These are phyloP conservation scores for Plagodis dolabraria DNA, from an alignment of 2,888 invertebrate genomes.

Conservation along the genomic window DNA sequence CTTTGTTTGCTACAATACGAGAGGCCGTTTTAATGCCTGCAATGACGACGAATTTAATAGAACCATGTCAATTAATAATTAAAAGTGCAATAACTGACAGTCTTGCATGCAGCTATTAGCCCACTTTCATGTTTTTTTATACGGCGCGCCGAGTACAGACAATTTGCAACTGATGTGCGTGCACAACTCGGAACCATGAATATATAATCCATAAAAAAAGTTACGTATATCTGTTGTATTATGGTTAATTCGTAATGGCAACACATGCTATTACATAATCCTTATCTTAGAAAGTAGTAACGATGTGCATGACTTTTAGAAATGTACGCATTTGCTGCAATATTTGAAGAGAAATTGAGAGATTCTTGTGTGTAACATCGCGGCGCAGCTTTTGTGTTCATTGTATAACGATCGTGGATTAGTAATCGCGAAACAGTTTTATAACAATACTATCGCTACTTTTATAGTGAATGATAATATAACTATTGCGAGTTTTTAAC, in stretches of 20 bases:
- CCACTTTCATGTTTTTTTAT: slow-evolving; percentile 20
- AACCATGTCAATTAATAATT: slow-evolving; percentile 13
- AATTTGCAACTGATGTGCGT: slow-evolving; percentile 23
- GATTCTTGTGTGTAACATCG: slow-evolving; percentile 3
- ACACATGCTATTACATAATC: slow-evolving; percentile 31
- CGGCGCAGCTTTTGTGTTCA: slow-evolving; percentile 7
- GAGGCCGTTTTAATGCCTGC: slow-evolving; percentile 10
- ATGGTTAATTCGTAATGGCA: slow-evolving; percentile 27
- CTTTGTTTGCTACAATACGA: slow-evolving; percentile 14
- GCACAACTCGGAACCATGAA: slow-evolving; percentile 24
- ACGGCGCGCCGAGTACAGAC: slow-evolving; percentile 7
- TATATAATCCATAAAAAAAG: slow-evolving; percentile 22
- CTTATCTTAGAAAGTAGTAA: slow-evolving; percentile 29
- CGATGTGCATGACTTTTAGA: slow-evolving; percentile 27
- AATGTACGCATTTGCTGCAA: slow-evolving; percentile 10
- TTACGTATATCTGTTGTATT: slow-evolving; percentile 27
- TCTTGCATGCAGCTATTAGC: slow-evolving; percentile 11
- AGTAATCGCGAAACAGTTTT: slow-evolving; percentile 3
- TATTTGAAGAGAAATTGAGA: slow-evolving; percentile 16
- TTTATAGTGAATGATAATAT: slow-evolving; percentile 13
- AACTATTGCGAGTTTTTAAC: slow-evolving; percentile 21
- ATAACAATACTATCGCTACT: slow-evolving; percentile 18
- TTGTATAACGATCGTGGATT: neutral
- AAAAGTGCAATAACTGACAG: slow-evolving; percentile 13
- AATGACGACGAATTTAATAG: slow-evolving; percentile 9